Base-by-base conservation (phyloP, 2,113 vertebrate species). In the Atrichornis clamosus region DNA sequence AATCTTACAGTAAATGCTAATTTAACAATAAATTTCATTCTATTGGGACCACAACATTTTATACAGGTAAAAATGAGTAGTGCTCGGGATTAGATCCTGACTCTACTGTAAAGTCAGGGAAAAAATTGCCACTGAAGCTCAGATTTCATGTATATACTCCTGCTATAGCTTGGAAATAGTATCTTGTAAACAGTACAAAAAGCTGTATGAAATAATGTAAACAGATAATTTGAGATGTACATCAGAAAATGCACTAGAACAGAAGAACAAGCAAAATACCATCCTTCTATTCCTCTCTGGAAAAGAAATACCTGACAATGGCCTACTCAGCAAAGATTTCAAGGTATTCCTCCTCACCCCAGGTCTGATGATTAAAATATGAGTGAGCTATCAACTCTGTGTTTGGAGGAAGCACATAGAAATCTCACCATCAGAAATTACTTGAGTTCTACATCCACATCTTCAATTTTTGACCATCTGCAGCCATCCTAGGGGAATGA, bases 1-100 rank as follows among this genome's bases (percentile, higher is more conserved):
- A 68, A n/a, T 89, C 50, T 87, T 91, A 74, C 70, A 77, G 65
- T 74, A 95, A 91, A 94, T 90, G 55, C 59, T 88, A 89, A 95
- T 85, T 70, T 74, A 83, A 67, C 70, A 91, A 67, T 83, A 90
- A 94, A 93, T 32, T 83, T 84, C 42, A 28, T 6, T 85, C 84
- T 89, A 0, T 24, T 80, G 67, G 67, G 91, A 88, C 53, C 10
- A 13, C 78, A 91, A 41, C 21, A 47, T 64, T 87, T 90, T 47
- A 20, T 79, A 42, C 32, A 85, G 67, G 78, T 90, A 73, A 64
- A 87, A 91, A 90, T 63, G 32, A 87, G 53, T 14, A 58, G 30
- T 41, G 49, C 17, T 89, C 11, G 21, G 58, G 28, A 72, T 87
- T 56, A 75, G 52, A 76, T 79, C 58, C 73, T 87, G 69, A 50